Conservation (phyloP, 37 sponge, comb jelly and placozoan species). For the Bolinopsis microptera region DNA sequence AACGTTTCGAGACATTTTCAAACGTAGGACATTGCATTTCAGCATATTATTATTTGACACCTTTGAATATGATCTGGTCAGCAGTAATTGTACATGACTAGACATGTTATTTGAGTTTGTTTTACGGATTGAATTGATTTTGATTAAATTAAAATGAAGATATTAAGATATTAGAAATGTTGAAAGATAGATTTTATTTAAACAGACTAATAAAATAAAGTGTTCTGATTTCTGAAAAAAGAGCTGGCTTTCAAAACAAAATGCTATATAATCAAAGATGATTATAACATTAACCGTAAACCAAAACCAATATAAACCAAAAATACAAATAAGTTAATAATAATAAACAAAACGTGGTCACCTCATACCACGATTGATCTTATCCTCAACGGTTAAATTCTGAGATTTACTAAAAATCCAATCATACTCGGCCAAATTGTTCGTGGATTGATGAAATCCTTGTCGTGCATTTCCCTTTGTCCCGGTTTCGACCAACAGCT, state of each 20-base stretch:
- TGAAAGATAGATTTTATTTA: conserved; percentile 51
- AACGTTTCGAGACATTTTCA: background rate
- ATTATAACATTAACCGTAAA: too few relatives aligned
- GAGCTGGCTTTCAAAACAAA: too few relatives aligned
- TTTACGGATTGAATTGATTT: conserved; percentile 59
- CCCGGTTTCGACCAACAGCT: background rate
- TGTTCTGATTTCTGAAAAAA: background rate
- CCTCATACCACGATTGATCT: background rate
- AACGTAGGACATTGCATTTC: background rate
- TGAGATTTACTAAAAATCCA: background rate
- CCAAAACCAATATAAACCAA: background rate
- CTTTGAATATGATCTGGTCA: background rate
- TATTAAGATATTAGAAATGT: conserved; percentile 58
- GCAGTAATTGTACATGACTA: background rate
- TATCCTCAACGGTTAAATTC: background rate
- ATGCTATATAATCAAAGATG: too few relatives aligned
- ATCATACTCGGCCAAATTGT: background rate
- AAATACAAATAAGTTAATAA: background rate
- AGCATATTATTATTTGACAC: background rate
- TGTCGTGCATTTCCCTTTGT: background rate
- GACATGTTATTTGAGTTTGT: conserved; percentile 57
- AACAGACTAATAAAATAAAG: background rate
- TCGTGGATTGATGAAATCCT: background rate
- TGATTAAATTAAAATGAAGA: conserved; percentile 63
- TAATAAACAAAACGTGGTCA: background rate